phyloP scores from a whole-genome alignment of 2,797 vertebrate species.

The Sebastolobus altivelis region DNA sequence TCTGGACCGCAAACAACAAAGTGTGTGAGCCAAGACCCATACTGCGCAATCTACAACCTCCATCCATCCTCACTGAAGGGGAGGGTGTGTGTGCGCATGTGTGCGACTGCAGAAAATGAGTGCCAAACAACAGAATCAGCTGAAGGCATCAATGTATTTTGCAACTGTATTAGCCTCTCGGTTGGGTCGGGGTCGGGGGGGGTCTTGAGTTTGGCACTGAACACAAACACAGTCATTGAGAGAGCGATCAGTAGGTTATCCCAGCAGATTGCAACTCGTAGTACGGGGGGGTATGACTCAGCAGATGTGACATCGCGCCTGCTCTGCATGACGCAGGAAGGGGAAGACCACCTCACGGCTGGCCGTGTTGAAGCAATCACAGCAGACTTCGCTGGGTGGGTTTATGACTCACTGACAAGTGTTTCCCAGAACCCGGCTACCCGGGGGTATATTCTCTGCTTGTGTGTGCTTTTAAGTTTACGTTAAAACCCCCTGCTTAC shows the following conservation, averaged over 20 bases:
- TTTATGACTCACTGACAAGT: conserved; percentile 65
- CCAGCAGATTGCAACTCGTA: conserved; percentile 38
- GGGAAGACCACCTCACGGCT: conserved; percentile 69
- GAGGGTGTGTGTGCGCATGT: not conserved
- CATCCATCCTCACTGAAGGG: conserved; percentile 42
- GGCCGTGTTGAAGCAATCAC: conserved; percentile 69
- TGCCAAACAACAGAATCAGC: conserved; percentile 47
- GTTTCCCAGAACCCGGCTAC: conserved; percentile 72
- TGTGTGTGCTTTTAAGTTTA: conserved; percentile 67
- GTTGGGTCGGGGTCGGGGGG: not conserved
- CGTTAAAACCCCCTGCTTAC: conserved; percentile 46
- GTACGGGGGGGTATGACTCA: conserved; percentile 65
- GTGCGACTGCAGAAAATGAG: conserved; percentile 17
- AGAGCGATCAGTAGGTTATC: conserved; percentile 47
- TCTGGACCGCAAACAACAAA: conserved; percentile 34
- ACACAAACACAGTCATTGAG: conserved; percentile 60
- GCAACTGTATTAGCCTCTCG: conserved; percentile 35
- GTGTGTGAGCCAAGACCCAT: conserved; percentile 41
- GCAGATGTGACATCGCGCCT: conserved; percentile 62
- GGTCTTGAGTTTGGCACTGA: conserved; percentile 39
- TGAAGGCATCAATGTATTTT: conserved; percentile 49
- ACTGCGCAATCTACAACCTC: conserved; percentile 37
- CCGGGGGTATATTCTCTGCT: conserved; percentile 50
- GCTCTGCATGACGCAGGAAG: conserved; percentile 68
- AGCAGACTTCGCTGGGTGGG: conserved; percentile 42